phyloP scores from a whole-genome alignment of 2,113 vertebrate genomes.

The Ammodytes dubius region DNA sequence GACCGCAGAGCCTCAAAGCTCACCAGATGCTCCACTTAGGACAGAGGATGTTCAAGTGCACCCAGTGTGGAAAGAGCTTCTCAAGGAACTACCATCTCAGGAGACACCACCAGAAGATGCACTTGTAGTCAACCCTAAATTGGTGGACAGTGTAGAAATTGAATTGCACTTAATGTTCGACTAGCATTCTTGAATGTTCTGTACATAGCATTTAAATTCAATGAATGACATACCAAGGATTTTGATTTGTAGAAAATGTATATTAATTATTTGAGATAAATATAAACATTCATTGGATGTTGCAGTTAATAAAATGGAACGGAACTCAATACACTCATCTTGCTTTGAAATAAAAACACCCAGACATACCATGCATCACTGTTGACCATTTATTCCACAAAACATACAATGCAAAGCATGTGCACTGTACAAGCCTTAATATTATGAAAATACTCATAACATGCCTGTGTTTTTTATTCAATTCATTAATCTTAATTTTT shows the following conservation, averaged over 20 bases:
- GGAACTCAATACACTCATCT: not conserved
- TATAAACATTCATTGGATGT: not conserved
- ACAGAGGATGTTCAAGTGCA: slow-evolving; percentile 83
- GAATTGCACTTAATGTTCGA: slow-evolving; percentile 2
- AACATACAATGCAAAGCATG: slow-evolving; percentile 86
- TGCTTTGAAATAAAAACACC: slow-evolving; percentile 53
- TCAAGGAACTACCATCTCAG: slow-evolving; percentile 85
- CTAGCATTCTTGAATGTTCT: slow-evolving; percentile 15
- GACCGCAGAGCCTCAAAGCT: slow-evolving; percentile 85
- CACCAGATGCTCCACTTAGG: slow-evolving; percentile 85
- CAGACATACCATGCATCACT: slow-evolving; percentile 46
- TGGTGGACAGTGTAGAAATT: not conserved
- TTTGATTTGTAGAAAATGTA: not conserved
- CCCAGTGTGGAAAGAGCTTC: slow-evolving; percentile 85
- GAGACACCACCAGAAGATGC: slow-evolving; percentile 86
- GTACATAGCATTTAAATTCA: not conserved
- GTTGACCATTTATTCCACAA: slow-evolving; percentile 87
- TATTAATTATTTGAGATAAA: not conserved
- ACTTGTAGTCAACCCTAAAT: slow-evolving; percentile 56
- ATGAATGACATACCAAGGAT: not conserved
- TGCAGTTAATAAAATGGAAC: not conserved
- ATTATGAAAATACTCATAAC: slow-evolving; percentile 85
- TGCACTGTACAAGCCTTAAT: slow-evolving; percentile 84
- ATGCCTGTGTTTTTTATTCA: slow-evolving; percentile 75
- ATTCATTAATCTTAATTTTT: slow-evolving; percentile 58